Percentiles rank a stretch among this genome's conserved stretches.
phyloP scores from a whole-genome alignment of 1,140 invertebrate species.

The Vanessa atalanta region DNA sequence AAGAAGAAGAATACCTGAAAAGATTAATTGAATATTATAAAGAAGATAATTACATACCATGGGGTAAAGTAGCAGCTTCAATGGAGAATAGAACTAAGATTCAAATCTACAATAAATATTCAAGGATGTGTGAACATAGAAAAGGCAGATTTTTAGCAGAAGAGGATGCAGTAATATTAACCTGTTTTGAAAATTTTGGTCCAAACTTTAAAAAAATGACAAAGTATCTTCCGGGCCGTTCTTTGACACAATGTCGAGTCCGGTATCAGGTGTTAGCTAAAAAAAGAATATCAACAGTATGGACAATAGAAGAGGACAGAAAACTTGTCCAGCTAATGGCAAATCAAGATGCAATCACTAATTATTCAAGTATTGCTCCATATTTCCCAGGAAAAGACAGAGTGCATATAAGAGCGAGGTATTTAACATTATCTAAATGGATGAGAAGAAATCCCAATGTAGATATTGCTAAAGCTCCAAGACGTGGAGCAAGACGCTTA shows the following conservation, averaged over 20 bases:
- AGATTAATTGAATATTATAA: constrained; percentile 80
- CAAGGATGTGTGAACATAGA: constrained; percentile 72
- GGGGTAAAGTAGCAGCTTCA: constrained; percentile 82
- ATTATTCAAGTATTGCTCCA: constrained; percentile 57
- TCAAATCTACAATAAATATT: constrained; percentile 84
- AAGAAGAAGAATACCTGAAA: constrained; percentile 82
- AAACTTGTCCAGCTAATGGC: constrained; percentile 65
- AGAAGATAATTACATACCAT: constrained; percentile 84
- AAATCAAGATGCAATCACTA: constrained; percentile 57
- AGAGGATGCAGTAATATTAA: constrained; percentile 83
- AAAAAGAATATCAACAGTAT: constrained; percentile 59
- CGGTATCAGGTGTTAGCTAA: constrained; percentile 59
- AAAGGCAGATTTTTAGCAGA: constrained; percentile 83
- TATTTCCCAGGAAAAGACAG: constrained; percentile 68
- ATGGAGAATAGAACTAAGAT: constrained; percentile 83
- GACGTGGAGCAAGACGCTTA: constrained; percentile 59
- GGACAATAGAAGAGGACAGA: constrained; percentile 68
- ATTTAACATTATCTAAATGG: constrained; percentile 65
- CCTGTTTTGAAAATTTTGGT: constrained; percentile 83
- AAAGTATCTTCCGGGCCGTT: constrained; percentile 63
- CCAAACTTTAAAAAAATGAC: constrained; percentile 77
- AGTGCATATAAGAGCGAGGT: constrained; percentile 57
- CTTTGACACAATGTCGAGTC: constrained; percentile 54
- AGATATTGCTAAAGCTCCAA: constrained; percentile 60
- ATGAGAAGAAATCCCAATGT: constrained; percentile 62